Percentiles rank a stretch among this genome's conserved stretches.
Conservation (phyloP, 1,140 invertebrate genomes). For the Oscheius sp. region DNA sequence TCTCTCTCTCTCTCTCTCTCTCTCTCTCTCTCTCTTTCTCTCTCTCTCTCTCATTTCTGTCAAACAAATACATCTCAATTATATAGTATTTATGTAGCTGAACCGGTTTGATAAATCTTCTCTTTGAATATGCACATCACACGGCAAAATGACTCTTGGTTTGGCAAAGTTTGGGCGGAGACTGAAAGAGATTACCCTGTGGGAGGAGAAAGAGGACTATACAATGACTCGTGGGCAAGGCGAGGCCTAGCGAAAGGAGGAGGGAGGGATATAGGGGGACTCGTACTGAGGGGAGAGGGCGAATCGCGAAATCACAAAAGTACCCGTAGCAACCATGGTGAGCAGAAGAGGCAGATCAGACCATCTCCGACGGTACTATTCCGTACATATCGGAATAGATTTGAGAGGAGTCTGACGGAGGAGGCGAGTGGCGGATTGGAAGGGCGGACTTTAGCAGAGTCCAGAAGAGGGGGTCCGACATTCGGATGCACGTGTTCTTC, state of each 20-base stretch:
- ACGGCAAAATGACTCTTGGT: slow-evolving; percentile 9
- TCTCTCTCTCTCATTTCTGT: neutral
- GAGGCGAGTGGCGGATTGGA: slow-evolving; percentile 20
- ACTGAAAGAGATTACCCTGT: neutral
- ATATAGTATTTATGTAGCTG: too few species aligned
- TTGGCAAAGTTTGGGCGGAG: neutral
- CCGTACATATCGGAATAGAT: slow-evolving; percentile 49
- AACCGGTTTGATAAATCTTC: too few species aligned
- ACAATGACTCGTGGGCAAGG: neutral
- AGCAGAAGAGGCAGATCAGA: slow-evolving; percentile 14
- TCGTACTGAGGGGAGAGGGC: neutral
- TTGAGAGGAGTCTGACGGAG: slow-evolving; percentile 22
- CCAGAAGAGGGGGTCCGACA: slow-evolving; percentile 41
- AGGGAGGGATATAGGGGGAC: neutral
- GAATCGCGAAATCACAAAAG: neutral
- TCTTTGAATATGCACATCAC: neutral
- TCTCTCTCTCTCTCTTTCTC: neutral
- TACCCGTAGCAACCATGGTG: neutral
- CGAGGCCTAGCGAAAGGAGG: neutral
- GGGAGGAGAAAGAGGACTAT: neutral
- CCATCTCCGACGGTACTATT: slow-evolving; percentile 46
- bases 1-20: neutral
- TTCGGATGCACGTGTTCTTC: slow-evolving; percentile 41
- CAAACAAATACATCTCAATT: too few species aligned
- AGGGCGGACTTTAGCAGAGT: slow-evolving; percentile 34